A percentile compares a stretch with the other conserved stretches of the same genome.
Evolutionary conservation across 1,140 invertebrate genomes (phyloP).

Genomic region (Drosophila rhopaloa): DNA sequence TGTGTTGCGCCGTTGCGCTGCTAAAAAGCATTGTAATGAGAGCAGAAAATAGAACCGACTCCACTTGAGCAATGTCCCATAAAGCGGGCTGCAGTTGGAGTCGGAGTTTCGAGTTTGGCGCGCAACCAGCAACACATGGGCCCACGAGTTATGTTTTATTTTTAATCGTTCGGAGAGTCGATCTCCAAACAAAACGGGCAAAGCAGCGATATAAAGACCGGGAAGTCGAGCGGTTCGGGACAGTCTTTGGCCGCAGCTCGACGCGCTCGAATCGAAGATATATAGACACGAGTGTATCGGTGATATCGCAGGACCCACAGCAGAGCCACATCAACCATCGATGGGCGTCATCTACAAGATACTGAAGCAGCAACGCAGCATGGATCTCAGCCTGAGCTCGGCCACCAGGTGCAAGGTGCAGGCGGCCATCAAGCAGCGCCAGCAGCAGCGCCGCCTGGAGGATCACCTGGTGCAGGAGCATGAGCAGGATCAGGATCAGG

Average conservation of each 20-base stretch:
- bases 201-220: conserved; percentile 54
- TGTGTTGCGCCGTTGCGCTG: conserved; percentile 57
- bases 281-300: not conserved
- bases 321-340: conserved; percentile 12
- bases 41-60: conserved; percentile 68
- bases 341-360: conserved; percentile 82
- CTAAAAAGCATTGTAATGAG: conserved; percentile 75
- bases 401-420: conserved; percentile 67
- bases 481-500: conserved; percentile 18
- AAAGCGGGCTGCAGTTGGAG: conserved; percentile 37
- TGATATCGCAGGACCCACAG: not conserved
- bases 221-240: conserved; percentile 27
- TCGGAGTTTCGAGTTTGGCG: conserved; percentile 52
- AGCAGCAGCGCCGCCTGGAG: conserved; percentile 37
- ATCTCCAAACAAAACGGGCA: conserved; percentile 46
- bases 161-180: conserved; percentile 53
- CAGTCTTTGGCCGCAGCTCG: conserved; percentile 56
- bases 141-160: conserved; percentile 71
- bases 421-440: conserved; percentile 65
- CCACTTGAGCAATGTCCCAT: conserved; percentile 74
- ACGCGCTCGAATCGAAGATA: conserved; percentile 16
- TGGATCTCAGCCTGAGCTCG: conserved; percentile 64
- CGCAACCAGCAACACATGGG: conserved; percentile 51
- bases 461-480: conserved; percentile 13
- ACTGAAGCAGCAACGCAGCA: conserved; percentile 70